These are phyloP conservation scores for Thecocarcelia acutangulata DNA, from an alignment of 2,888 invertebrate genomes.

Conservation along the genomic window DNA sequence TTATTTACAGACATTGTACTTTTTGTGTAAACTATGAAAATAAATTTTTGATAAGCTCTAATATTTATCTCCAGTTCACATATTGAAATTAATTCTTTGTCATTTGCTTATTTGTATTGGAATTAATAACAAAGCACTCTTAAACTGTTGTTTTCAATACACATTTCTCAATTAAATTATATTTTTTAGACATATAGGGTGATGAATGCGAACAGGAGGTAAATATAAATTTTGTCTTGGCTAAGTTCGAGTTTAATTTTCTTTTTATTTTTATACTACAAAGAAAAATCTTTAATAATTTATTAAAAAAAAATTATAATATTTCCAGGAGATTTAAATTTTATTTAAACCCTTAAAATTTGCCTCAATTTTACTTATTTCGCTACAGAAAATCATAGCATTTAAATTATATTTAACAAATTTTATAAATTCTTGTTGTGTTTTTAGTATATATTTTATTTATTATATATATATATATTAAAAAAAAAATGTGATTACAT, in stretches of 20 bases:
- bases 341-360: constrained; percentile 17
- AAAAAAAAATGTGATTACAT: constrained; percentile 57
- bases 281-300: constrained; percentile 44
- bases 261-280: constrained; percentile 47
- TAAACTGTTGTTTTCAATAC: too few species aligned
- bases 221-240: constrained; percentile 12
- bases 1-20: too few species aligned
- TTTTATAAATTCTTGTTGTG: constrained; percentile 13
- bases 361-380: constrained; percentile 30
- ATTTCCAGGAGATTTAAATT: constrained; percentile 74
- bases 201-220: too few species aligned
- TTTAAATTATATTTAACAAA: constrained; percentile 33
- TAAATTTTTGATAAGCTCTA: too few species aligned
- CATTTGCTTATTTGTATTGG: too few species aligned
- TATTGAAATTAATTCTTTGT: too few species aligned
- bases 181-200: too few species aligned
- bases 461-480: constrained; percentile 47
- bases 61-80: too few species aligned
- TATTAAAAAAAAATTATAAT: constrained; percentile 67
- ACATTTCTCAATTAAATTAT: too few species aligned
- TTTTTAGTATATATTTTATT: constrained; percentile 31
- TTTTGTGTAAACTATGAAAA: too few species aligned
- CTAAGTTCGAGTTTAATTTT: constrained; percentile 13
- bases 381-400: constrained; percentile 46
- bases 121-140: too few species aligned